These are phyloP conservation scores for Lonchura striata DNA, from an alignment of 2,113 vertebrate species.

Conservation along the genomic window DNA sequence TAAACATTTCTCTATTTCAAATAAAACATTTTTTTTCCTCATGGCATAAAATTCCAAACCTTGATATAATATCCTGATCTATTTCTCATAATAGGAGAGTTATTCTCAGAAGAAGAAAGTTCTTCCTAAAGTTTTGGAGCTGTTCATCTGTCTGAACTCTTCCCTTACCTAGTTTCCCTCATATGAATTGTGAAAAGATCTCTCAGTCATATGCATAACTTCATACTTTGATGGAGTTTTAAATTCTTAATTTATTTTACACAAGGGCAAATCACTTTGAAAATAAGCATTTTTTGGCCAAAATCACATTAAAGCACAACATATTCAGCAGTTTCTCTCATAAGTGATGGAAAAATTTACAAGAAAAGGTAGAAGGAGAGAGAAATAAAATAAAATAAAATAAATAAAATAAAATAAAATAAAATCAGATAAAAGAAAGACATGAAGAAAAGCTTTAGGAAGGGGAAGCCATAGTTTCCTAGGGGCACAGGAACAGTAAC, in stretches of 20 bases:
- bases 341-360: background rate
- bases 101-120: background rate
- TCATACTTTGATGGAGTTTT: background rate
- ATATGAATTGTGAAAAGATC: background rate
- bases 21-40: background rate
- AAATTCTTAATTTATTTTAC: background rate
- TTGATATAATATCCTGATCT: background rate
- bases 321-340: background rate
- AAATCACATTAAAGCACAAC: background rate
- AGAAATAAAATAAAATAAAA: background rate
- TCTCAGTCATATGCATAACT: background rate
- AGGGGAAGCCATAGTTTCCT: background rate
- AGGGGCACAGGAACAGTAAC: background rate
- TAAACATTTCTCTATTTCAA: background rate
- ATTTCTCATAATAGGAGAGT: background rate
- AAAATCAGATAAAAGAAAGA: background rate
- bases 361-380: background rate
- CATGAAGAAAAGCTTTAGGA: background rate
- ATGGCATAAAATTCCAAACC: background rate
- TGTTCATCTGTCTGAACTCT: background rate
- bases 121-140: background rate
- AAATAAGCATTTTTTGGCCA: background rate
- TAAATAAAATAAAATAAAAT: background rate
- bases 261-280: background rate
- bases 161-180: background rate